Evolutionary conservation across 2,113 vertebrate species (phyloP), one percentile per base, ranked within the genome.

Genomic region (Odobenus rosmarus): DNA sequence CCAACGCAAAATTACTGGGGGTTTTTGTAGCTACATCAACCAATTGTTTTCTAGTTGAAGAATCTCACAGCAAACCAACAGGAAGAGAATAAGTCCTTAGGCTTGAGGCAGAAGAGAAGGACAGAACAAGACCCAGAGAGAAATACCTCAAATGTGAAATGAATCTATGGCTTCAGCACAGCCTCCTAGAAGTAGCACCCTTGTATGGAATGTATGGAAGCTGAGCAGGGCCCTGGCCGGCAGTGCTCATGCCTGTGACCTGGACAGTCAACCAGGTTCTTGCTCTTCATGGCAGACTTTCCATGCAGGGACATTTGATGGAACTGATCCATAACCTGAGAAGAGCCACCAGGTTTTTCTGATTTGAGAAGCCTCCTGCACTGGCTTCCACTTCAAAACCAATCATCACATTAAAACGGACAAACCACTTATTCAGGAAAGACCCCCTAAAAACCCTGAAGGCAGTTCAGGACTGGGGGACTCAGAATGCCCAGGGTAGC

Each of bases 401-500:
- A 5, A 14, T 11, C 51, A 14, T 36, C 53, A 14, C 53, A n/a
- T 36, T 4, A 24, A 36, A 23, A 16, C 53, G 15, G n/a, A 10
- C 21, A 15, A 15, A 53, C 18, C 71, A 33, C 53, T 59, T 15
- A 11, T 10, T n/a, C 28, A 28, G 24, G n/a, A 71, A 19, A 42
- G 69, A 46, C 28, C 28, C 23, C 69, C 19, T 23, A 3, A 7
- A 14, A 46, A 6, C 33, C 71, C 21, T 1, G 13, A 7, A 8
- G 24, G 26, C 7, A 4, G 51, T 8, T 31, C 5, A 1, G 71
- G 12, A 36, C 24, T 4, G 28, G 26, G 39, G 33, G 77, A 55
- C 77, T 80, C 12, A 2, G 51, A n/a, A 2, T 1, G 0, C 51
- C 26, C 53, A 33, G 55, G 1, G 36, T 3, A 4, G 36, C 53